Percentiles rank a stretch among this genome's conserved stretches.
phyloP scores from a whole-genome alignment of 1,140 invertebrate species.

The Zophobas atratus region DNA sequence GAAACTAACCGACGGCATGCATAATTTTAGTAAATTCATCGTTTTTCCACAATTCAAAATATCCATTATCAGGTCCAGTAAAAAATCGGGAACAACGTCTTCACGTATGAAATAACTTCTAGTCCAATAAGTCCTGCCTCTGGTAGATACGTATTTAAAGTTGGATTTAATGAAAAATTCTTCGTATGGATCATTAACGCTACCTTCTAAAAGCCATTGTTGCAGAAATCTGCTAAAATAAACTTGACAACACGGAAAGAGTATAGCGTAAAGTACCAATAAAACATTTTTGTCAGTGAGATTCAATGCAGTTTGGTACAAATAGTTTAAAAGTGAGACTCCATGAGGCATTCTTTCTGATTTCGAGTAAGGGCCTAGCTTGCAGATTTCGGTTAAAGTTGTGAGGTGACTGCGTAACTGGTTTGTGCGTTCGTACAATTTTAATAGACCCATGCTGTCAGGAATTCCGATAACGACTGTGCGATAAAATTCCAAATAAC shows the following conservation, averaged over 20 bases:
- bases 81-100: conserved; percentile 65
- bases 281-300: conserved; percentile 60
- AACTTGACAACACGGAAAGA: conserved; percentile 65
- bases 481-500: conserved; percentile 63
- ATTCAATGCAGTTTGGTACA: conserved; percentile 62
- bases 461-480: conserved; percentile 60
- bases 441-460: conserved; percentile 58
- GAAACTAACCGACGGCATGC: conserved; percentile 60
- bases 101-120: conserved; percentile 59
- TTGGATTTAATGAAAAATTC: conserved; percentile 66
- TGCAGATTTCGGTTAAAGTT: conserved; percentile 62
- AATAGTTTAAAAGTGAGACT: conserved; percentile 64
- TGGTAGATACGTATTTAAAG: conserved; percentile 57
- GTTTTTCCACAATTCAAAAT: conserved; percentile 65
- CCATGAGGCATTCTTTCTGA: conserved; percentile 59
- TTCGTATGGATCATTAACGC: conserved; percentile 63
- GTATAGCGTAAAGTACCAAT: conserved; percentile 62
- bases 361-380: conserved; percentile 59
- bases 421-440: conserved; percentile 58
- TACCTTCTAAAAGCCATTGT: conserved; percentile 66
- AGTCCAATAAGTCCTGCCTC: conserved; percentile 66
- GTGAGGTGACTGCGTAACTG: conserved; percentile 60
- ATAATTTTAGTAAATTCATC: conserved; percentile 65
- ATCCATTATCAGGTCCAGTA: conserved; percentile 59
- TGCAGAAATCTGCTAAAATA: conserved; percentile 64